Evolutionary conservation across 2,888 invertebrate species (phyloP), one percentile per base, ranked within the genome.

Genomic region (Acronicta psi): DNA sequence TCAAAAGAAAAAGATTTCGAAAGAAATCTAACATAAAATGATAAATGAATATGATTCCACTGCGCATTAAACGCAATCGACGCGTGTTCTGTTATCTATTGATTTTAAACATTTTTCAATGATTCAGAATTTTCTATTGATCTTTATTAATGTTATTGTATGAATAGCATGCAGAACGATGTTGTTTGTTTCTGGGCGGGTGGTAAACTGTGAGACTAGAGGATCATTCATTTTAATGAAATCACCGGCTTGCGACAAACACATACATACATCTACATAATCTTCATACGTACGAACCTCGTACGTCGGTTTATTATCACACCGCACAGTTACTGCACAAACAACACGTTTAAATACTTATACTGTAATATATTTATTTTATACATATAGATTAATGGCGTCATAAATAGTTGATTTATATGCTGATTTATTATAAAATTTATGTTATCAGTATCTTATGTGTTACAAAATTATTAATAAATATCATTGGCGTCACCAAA

Each of bases 401-500:
- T 59, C 69, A 69, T 75, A 72, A 74, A 73, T 64, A 64, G 64
- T 76, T 73, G 68, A 72, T 74, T 76, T 75, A 73, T 68, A 63
- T 56, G 63, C 62, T 69, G 60, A 72, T 75, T 76, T 75, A 75
- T 70, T 74, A 70, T 73, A 69, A 65, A 59, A 69, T 71, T 65
- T 60, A 53, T 65, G 52, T 66, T 66, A 64, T 75, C 68, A 56
- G 51, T 58, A 40, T 52, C 46, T 34, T 52, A 58, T 46, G 54
- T 37, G 45, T 60, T 51, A 59, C 34, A 54, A 51, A n/a, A 57
- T 54, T 55, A 43, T 56, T 46, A 53, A 50, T 50, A 51, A 51
- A 44, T 68, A 31, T 50, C 18, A 38, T 45, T 51, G 47, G 49
- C 47, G 44, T 37, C 55, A 60, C 46, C n/a, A 36, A 40, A 51